Conservation (phyloP, 2,797 vertebrate genomes). For the Kryptopterus vitreolus region DNA sequence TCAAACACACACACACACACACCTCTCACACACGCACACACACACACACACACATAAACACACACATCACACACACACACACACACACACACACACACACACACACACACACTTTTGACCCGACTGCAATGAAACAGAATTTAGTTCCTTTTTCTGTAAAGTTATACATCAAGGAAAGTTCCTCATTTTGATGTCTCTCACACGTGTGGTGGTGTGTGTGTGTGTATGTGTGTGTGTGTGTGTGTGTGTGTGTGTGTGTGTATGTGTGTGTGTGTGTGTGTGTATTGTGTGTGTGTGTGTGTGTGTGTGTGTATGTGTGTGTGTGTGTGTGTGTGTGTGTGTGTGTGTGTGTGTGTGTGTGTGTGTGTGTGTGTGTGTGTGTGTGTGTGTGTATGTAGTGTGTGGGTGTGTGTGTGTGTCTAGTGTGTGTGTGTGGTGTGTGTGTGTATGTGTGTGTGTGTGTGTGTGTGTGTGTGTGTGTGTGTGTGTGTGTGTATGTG, state of each 20-base stretch:
- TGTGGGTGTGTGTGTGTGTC: constrained; percentile 53
- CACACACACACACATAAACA: not conserved
- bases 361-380: constrained; percentile 57
- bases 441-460: constrained; percentile 54
- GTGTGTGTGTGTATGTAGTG: constrained; percentile 47
- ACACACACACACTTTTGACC: not conserved
- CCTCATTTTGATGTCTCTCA: not conserved
- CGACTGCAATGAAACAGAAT: constrained; percentile 1
- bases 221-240: constrained; percentile 53
- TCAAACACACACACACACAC: not conserved
- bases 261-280: constrained; percentile 62
- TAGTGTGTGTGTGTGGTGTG: too few species aligned
- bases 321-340: constrained; percentile 50
- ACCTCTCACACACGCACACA: not conserved
- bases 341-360: constrained; percentile 54
- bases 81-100: not conserved
- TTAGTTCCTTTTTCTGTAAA: not conserved
- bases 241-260: constrained; percentile 51
- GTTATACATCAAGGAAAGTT: not conserved
- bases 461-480: constrained; percentile 49
- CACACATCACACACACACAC: not conserved
- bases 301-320: constrained; percentile 62
- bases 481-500: constrained; percentile 57
- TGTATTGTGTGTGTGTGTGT: constrained; percentile 51
- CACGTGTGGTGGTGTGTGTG: too few species aligned